A percentile compares a stretch with the other conserved stretches of the same genome.
phyloP scores from a whole-genome alignment of 2,797 vertebrate species.

The Pangasius macronema region DNA sequence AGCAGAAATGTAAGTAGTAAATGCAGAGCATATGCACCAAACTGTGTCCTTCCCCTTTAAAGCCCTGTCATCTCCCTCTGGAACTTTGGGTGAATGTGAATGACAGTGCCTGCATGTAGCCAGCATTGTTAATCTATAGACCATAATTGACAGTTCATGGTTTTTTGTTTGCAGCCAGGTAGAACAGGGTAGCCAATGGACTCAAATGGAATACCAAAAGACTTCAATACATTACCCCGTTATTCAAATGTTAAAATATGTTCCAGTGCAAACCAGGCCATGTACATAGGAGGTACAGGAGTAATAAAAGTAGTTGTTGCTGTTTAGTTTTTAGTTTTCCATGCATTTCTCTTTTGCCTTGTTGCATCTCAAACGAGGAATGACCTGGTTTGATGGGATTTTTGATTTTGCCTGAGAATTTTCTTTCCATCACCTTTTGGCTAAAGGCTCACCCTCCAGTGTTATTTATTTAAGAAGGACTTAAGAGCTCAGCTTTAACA shows the following conservation, averaged over 20 bases:
- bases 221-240: slow-evolving; percentile 7
- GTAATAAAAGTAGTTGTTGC: neutral
- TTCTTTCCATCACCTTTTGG: slow-evolving; percentile 33
- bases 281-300: neutral
- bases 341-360: neutral
- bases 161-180: slow-evolving; percentile 47
- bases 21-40: slow-evolving; percentile 20
- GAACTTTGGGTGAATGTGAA: slow-evolving; percentile 42
- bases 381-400: neutral
- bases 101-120: neutral
- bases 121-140: slow-evolving; percentile 50
- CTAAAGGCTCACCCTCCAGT: slow-evolving; percentile 35
- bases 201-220: slow-evolving; percentile 62
- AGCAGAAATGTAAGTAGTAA: slow-evolving; percentile 45
- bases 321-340: neutral
- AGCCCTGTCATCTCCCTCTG: neutral
- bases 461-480: slow-evolving; percentile 52
- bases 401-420: slow-evolving; percentile 16
- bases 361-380: neutral
- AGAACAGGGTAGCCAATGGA: slow-evolving; percentile 36
- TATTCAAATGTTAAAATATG: slow-evolving; percentile 20
- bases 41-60: neutral
- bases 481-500: slow-evolving; percentile 52
- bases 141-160: slow-evolving; percentile 59
- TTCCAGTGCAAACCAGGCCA: neutral